phyloP scores from a whole-genome alignment of 2,888 invertebrate species.

The Drepanosiphum platanoidis region DNA sequence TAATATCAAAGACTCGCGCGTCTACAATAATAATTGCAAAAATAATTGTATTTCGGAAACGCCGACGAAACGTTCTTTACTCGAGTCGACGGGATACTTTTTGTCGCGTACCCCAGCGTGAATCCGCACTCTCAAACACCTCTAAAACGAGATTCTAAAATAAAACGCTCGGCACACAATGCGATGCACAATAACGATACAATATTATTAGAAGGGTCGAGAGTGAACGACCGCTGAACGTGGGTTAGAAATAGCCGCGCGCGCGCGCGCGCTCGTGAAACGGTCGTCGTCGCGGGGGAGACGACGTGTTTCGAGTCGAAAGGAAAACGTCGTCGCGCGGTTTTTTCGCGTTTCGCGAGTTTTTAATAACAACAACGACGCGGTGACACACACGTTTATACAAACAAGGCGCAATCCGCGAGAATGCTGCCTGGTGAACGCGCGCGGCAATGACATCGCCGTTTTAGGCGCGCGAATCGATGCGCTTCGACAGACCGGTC shows the following conservation, averaged over 20 bases:
- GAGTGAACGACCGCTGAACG: constrained; percentile 33
- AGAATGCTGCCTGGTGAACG: background rate
- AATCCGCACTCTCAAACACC: no score
- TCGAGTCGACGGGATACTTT: no score
- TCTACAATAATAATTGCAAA: no score
- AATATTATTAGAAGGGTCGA: constrained; percentile 31
- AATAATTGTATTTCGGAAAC: no score
- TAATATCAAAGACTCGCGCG: no score
- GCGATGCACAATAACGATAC: no score
- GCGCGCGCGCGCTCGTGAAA: constrained; percentile 1
- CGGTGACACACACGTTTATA: background rate
- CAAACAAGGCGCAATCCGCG: background rate
- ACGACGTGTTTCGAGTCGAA: background rate
- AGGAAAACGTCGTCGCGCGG: background rate
- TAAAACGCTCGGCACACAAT: background rate
- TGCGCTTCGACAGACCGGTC: background rate
- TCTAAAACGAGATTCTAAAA: constrained; percentile 4
- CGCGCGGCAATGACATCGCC: background rate
- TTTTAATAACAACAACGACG: no score
- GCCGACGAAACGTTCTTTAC: no score
- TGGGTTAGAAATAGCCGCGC: constrained; percentile 23
- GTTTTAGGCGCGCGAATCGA: background rate
- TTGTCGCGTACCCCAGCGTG: no score
- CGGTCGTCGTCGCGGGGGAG: no score
- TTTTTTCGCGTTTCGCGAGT: background rate